phyloP scores from a whole-genome alignment of 2,797 vertebrate genomes.

The Pelobates cultripes region DNA sequence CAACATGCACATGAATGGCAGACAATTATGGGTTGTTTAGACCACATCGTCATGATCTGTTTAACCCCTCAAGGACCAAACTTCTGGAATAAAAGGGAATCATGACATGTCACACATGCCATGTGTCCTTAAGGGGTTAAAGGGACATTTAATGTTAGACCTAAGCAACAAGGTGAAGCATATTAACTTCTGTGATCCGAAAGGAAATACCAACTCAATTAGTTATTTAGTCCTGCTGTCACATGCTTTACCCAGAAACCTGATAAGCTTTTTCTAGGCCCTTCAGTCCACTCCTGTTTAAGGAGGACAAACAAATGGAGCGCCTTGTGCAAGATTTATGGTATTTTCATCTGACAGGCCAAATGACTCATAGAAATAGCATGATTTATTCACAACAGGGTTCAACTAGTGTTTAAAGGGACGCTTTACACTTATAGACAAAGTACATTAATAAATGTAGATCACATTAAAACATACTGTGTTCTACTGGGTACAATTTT shows the following conservation, averaged over 20 bases:
- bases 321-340: slow-evolving; percentile 41
- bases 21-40: too few species aligned
- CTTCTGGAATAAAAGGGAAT: too few species aligned
- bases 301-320: slow-evolving; percentile 40
- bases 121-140: too few species aligned
- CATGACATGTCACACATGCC: too few species aligned
- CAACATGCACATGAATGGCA: too few species aligned
- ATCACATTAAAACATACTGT: too few species aligned
- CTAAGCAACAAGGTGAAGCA: slow-evolving; percentile 7
- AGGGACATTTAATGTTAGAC: background rate
- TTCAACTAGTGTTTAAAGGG: background rate
- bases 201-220: slow-evolving; percentile 6
- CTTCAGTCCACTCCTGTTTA: slow-evolving; percentile 47
- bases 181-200: background rate
- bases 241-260: slow-evolving; percentile 23
- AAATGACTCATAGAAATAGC: slow-evolving; percentile 24
- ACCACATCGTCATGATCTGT: too few species aligned
- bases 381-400: slow-evolving; percentile 2
- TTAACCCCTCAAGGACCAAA: too few species aligned
- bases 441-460: too few species aligned
- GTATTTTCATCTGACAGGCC: slow-evolving; percentile 45
- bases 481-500: too few species aligned
- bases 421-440: background rate
- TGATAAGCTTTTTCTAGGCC: slow-evolving; percentile 23
- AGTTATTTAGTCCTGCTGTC: slow-evolving; percentile 13